Evolutionary conservation across 1,140 invertebrate genomes (phyloP), one percentile per base, ranked within the genome.

Genomic region (Dendroctonus valens): DNA sequence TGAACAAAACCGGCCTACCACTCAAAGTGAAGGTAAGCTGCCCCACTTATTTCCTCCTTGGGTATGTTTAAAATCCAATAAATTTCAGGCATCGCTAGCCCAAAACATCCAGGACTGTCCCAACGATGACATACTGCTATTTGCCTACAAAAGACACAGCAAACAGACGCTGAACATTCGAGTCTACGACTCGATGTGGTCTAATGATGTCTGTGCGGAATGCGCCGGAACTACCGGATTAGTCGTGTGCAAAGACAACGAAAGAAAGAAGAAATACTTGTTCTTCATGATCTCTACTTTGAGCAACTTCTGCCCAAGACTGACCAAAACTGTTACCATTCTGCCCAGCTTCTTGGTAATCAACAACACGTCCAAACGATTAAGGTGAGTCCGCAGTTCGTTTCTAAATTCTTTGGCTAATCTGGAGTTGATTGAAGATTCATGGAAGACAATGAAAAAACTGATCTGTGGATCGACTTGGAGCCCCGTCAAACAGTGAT

Each of bases 271-370:
- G 50, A 86, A 85, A 67, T 91, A 91, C 77, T 54, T 75, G 26
- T 73, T 78, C 38, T 72, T 86, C 37, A 77, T 83, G 26, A 82
- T 85, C 71, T 84, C 87, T 15, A 83, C 81, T 4, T 77, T 85
- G 38, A 88, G 88, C 2, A 82, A 86, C 60, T 80, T 89, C 14
- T 87, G 86, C 48, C 87, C 88, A 0, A 82, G 85, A 68, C 78
- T 93, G 40, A 95, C 92, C 0, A 94, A 92, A 77, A 91, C 95
- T 26, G 85, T 94, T 5, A 92, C 91, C 0, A 85, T 95, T 38
- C 81, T 91, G 11, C 92, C 93, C 0, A 93, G 91, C 79, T 94
- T 93, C 78, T 81, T 93, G 55, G 84, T 95, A 0, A 83, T 83
- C 57, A 96, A 96, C 78, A 86, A 88, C 68, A 89, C 87, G 0